Evolutionary conservation across 2,113 vertebrate genomes (phyloP).

Genomic region (Salminus brasiliensis): DNA sequence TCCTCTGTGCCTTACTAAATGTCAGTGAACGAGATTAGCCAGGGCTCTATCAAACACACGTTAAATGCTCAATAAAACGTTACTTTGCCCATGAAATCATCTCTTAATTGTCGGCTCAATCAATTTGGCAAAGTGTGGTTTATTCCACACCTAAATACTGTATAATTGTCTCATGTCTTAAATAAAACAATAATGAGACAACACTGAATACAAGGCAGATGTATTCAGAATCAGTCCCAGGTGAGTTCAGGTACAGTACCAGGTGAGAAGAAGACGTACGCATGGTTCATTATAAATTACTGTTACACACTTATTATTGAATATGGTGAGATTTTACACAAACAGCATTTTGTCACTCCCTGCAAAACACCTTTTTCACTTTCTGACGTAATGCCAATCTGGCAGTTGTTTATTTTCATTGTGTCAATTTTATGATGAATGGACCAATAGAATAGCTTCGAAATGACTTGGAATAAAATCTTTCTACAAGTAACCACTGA

Average conservation of each 20-base stretch:
- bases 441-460: no score
- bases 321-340: not conserved
- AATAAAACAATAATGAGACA: slow-evolving; percentile 36
- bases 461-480: no score
- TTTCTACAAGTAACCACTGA: no score
- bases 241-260: not conserved
- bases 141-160: slow-evolving; percentile 19
- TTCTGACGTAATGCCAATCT: no score
- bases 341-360: not conserved
- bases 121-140: slow-evolving; percentile 47
- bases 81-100: slow-evolving; percentile 68
- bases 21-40: slow-evolving; percentile 64
- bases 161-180: slow-evolving; percentile 30
- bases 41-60: slow-evolving; percentile 62
- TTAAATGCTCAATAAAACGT: slow-evolving; percentile 73
- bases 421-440: no score
- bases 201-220: not conserved
- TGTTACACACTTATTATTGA: not conserved
- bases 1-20: slow-evolving; percentile 68
- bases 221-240: no score
- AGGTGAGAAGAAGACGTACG: not conserved
- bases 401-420: no score
- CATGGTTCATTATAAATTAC: not conserved
- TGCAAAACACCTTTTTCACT: no score
- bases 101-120: slow-evolving; percentile 66